A percentile compares a stretch with the other conserved stretches of the same genome.
Conservation (phyloP, 2,113 vertebrate genomes). For the Nothobranchius furzeri region DNA sequence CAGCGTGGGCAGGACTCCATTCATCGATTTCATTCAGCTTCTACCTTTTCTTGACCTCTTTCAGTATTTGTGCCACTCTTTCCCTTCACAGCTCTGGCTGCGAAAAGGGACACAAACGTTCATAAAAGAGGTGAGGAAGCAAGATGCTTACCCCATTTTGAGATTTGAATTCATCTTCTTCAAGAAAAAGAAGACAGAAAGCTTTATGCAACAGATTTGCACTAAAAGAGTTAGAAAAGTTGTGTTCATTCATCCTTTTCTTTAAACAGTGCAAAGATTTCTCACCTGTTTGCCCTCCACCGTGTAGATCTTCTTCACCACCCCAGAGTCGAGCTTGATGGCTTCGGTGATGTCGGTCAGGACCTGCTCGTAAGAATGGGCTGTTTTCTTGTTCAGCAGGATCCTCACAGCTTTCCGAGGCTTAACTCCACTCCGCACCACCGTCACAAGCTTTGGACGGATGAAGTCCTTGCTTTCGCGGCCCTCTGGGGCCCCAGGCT, state of each 20-base stretch:
- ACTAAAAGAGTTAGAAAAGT: too few relatives aligned
- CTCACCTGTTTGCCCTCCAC: constrained; percentile 97
- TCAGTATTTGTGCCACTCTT: constrained; percentile 4
- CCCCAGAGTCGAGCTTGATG: constrained; percentile 97
- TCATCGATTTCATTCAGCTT: constrained; percentile 59
- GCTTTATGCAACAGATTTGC: too few relatives aligned
- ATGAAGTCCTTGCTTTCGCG: constrained; percentile 96
- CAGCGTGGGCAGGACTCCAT: constrained; percentile 68
- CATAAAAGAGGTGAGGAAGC: constrained; percentile 3
- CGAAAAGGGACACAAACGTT: neutral
- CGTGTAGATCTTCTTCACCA: constrained; percentile 96
- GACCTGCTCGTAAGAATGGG: constrained; percentile 97
- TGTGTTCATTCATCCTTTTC: too few relatives aligned
- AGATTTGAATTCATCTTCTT: too few relatives aligned
- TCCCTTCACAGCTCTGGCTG: constrained; percentile 17
- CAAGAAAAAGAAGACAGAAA: constrained; percentile 7
- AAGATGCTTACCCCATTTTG: neutral
- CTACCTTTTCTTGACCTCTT: constrained; percentile 30
- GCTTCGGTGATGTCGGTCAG: constrained; percentile 96
- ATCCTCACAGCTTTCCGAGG: constrained; percentile 94
- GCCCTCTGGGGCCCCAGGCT: constrained; percentile 77
- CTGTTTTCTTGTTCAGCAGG: constrained; percentile 98
- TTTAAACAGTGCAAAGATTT: neutral
- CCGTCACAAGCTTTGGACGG: constrained; percentile 95
- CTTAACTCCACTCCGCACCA: constrained; percentile 95